phyloP scores from a whole-genome alignment of 2,888 invertebrate genomes.

The Prosapia bicincta region DNA sequence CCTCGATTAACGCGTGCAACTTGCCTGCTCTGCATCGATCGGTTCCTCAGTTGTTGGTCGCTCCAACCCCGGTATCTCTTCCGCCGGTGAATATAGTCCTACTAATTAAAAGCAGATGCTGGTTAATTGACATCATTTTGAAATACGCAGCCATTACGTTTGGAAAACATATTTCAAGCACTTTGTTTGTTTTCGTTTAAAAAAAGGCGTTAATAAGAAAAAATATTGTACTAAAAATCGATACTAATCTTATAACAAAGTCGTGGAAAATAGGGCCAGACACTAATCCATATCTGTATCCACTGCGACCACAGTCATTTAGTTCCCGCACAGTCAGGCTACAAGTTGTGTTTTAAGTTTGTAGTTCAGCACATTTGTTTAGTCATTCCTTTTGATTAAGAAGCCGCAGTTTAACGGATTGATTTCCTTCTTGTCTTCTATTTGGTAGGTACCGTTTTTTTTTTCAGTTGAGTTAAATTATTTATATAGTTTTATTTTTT shows the following conservation, averaged over 20 bases:
- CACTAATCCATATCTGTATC: neutral
- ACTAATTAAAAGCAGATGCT: neutral
- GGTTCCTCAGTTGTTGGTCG: neutral
- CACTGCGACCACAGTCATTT: slow-evolving; percentile 48
- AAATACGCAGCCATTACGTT: too few relatives aligned
- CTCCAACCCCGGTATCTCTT: neutral
- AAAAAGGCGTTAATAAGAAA: neutral
- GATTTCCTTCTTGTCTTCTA: slow-evolving; percentile 30
- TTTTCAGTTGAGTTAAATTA: too few relatives aligned
- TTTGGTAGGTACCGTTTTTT: slow-evolving; percentile 34
- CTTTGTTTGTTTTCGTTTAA: neutral
- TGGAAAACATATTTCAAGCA: too few relatives aligned
- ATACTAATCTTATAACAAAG: neutral
- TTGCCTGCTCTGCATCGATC: slow-evolving; percentile 8
- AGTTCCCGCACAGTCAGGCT: slow-evolving; percentile 60
- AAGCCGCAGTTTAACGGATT: slow-evolving; percentile 20
- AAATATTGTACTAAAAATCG: neutral
- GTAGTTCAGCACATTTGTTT: slow-evolving; percentile 46
- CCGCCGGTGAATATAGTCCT: slow-evolving; percentile 23
- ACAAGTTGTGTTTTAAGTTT: slow-evolving; percentile 61
- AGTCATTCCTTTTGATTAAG: slow-evolving; percentile 29
- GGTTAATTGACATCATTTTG: too few relatives aligned
- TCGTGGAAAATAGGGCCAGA: neutral
- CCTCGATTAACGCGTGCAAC: neutral
- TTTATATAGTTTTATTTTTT: too few relatives aligned